Base-by-base conservation (phyloP, 1,140 invertebrate genomes). In the Bombus picipes region DNA sequence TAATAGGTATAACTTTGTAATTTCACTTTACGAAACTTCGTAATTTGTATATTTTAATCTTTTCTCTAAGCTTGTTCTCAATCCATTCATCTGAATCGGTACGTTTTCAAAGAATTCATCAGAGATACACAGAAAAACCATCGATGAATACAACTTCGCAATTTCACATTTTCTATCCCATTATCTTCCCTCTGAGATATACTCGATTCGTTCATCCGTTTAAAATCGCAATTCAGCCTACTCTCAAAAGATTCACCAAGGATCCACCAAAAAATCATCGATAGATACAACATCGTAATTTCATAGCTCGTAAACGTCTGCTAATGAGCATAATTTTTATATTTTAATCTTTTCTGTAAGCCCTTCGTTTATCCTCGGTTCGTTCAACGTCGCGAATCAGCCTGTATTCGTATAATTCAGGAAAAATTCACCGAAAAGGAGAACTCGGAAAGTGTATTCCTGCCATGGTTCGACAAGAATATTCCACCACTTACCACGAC, bases 401-500 rank as follows among this genome's bases (percentile, higher is more conserved):
- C 28, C 59, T 62, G 59, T 28, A 4, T 13, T 62, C 28, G 12
- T n/a, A 62, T 28, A 62, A 62, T 62, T 5, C 1, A 13, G 10
- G 25, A 12, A 62, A 62, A 62, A 13, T 62, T 62, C 59, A n/a
- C 10, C 28, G 10, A 62, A 10, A 28, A n/a, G 4, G 0, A 0
- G 28, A 1, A 53, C 47, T 53, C 1, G 12, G 12, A 13, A 62
- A 70, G 34, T 4, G 9, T 25, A 34, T 70, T 18, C 66, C 66
- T 37, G 34, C 22, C 34, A 18, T 70, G 68, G 39, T 28, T 47
- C 37, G n/a, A 22, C 66, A 41, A 80, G 47, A 57, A 34, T 43
- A 18, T 43, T 28, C 47, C 59, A 18, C 73, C n/a, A 70, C 43
- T 41, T 70, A 83, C 81, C 81, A 65, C 73, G 62, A 34, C 74